Percentiles rank a stretch among this genome's conserved stretches.
phyloP scores from a whole-genome alignment of 1,140 invertebrate genomes.

The Saccostrea cuccullata region DNA sequence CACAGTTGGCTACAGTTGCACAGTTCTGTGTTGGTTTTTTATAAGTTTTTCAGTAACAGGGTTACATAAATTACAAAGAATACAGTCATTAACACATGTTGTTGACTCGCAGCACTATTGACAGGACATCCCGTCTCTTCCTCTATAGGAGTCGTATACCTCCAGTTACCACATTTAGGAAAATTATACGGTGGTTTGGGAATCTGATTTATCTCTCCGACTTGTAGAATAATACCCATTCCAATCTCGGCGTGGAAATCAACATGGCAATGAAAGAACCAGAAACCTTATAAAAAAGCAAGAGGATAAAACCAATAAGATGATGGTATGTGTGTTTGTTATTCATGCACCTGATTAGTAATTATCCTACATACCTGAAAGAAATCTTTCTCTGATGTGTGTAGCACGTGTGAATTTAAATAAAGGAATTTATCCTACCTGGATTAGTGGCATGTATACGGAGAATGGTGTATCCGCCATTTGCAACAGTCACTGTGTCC shows the following conservation, averaged over 20 bases:
- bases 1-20: too few relatives aligned
- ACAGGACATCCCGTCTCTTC: background rate
- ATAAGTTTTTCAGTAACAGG: too few relatives aligned
- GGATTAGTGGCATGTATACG: conserved; percentile 94
- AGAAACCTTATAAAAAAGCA: conserved; percentile 82
- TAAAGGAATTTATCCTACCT: conserved; percentile 79
- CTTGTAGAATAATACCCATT: conserved; percentile 92
- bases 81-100: too few relatives aligned
- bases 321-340: too few relatives aligned
- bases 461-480: conserved; percentile 94
- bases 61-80: too few relatives aligned
- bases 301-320: too few relatives aligned
- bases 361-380: too few relatives aligned
- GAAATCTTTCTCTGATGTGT: too few relatives aligned
- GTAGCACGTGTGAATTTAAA: too few relatives aligned
- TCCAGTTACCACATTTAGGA: conserved; percentile 78
- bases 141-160: background rate
- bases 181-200: conserved; percentile 78
- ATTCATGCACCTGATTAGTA: too few relatives aligned
- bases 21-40: too few relatives aligned
- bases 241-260: conserved; percentile 94
- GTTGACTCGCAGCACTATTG: background rate
- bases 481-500: conserved; percentile 93
- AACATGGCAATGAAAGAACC: conserved; percentile 95
- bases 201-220: conserved; percentile 80